Conservation (phyloP, 2,888 invertebrate species). For the Agrotis clavis region DNA sequence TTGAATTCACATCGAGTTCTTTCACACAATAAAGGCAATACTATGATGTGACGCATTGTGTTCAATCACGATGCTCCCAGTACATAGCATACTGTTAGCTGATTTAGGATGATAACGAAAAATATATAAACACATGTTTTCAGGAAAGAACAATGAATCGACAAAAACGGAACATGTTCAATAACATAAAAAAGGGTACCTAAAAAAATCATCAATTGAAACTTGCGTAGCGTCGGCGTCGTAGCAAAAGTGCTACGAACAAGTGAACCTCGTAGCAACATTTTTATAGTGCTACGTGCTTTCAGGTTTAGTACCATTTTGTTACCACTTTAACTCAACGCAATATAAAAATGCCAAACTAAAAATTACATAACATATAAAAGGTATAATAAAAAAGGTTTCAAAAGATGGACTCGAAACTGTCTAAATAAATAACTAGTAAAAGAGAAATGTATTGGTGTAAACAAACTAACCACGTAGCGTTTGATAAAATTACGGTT, state of each 20-base stretch:
- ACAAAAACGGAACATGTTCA: neutral
- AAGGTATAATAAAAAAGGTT: slow-evolving; percentile 1
- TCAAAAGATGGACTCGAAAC: neutral
- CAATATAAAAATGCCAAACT: slow-evolving; percentile 7
- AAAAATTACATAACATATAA: neutral
- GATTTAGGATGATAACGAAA: slow-evolving; percentile 14
- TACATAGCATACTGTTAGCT: neutral
- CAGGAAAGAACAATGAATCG: neutral
- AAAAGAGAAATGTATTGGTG: neutral
- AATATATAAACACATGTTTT: slow-evolving; percentile 13
- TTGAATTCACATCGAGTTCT: neutral
- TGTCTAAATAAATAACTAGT: neutral
- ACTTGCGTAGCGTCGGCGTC: slow-evolving; percentile 39
- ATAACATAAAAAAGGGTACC: neutral
- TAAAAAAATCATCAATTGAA: neutral
- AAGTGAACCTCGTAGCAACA: slow-evolving; percentile 35
- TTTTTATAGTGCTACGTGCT: slow-evolving; percentile 60
- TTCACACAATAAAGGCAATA: neutral
- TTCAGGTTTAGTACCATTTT: slow-evolving; percentile 49
- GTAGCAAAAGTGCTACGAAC: slow-evolving; percentile 60
- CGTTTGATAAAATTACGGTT: slow-evolving; percentile 20
- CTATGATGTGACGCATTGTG: slow-evolving; percentile 3
- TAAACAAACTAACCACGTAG: slow-evolving; percentile 10
- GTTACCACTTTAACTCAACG: slow-evolving; percentile 16
- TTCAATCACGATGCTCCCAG: slow-evolving; percentile 1